Conservation (phyloP, 2,888 invertebrate genomes). For the Agrotis puta region DNA sequence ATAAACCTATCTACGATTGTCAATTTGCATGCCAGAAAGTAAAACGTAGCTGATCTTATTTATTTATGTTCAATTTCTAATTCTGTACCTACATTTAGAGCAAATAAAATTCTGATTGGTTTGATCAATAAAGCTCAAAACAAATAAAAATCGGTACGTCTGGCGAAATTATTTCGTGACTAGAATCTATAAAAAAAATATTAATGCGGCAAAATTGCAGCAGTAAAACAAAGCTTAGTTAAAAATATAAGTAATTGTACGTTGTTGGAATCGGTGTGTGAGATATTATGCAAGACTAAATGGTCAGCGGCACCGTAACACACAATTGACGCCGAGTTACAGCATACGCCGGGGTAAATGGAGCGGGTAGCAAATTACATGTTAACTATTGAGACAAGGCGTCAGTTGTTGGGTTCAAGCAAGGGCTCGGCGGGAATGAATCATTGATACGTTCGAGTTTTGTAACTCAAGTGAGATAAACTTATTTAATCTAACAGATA, state of each 20-base stretch:
- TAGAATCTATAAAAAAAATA: constrained; percentile 3
- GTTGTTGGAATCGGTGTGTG: constrained; percentile 39
- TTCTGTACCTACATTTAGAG: no score
- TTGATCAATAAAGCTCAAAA: constrained; percentile 7
- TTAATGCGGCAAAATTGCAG: constrained; percentile 6
- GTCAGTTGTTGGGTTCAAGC: constrained; percentile 19
- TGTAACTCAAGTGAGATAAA: constrained; percentile 5
- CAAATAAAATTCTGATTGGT: no score
- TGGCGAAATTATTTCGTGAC: constrained; percentile 31
- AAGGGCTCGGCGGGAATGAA: constrained; percentile 29
- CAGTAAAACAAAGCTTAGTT: constrained; percentile 30
- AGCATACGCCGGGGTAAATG: constrained; percentile 70
- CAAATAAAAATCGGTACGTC: constrained; percentile 29
- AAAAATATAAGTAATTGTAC: constrained; percentile 16
- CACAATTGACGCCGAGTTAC: constrained; percentile 79
- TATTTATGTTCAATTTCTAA: no score
- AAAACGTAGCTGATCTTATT: no score
- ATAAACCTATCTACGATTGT: constrained; percentile 7
- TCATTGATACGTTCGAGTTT: constrained; percentile 17
- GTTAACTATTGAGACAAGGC: constrained; percentile 59
- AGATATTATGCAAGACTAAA: constrained; percentile 75
- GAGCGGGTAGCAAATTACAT: constrained; percentile 75
- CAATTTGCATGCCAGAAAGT: no score
- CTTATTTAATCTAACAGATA: constrained; percentile 16
- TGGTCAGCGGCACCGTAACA: constrained; percentile 75